Conservation (phyloP, 2,888 invertebrate species). For the Tachina lurida region DNA sequence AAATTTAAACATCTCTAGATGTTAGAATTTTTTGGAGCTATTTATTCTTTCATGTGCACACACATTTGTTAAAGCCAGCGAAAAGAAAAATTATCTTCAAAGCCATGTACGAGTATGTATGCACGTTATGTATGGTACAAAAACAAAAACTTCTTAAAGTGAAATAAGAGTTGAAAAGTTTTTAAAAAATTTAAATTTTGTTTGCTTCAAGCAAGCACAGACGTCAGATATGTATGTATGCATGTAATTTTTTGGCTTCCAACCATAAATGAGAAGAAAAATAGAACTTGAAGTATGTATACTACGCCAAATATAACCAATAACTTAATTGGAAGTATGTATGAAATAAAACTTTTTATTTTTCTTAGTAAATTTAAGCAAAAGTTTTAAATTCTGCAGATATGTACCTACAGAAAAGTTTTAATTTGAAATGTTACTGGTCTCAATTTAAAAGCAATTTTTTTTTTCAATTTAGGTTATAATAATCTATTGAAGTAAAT, state of each 20-base stretch:
- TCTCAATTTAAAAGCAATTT: too few species aligned
- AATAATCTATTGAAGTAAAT: too few species aligned
- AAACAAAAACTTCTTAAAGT: background rate
- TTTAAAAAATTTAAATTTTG: slow-evolving; percentile 22
- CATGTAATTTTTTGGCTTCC: background rate
- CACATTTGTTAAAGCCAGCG: slow-evolving; percentile 15
- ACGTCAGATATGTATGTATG: background rate
- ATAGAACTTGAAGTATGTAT: background rate
- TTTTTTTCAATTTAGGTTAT: too few species aligned
- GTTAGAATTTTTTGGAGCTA: background rate
- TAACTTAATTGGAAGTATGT: background rate
- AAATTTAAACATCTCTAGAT: slow-evolving; percentile 52
- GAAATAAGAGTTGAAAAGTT: slow-evolving; percentile 24
- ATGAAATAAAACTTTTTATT: background rate
- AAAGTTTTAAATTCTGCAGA: background rate
- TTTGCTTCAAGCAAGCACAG: slow-evolving; percentile 24
- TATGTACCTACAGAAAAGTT: background rate
- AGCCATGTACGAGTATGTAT: background rate
- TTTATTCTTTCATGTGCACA: background rate
- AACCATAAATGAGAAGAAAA: background rate
- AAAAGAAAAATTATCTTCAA: background rate
- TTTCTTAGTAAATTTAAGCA: background rate
- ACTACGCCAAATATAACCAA: slow-evolving; percentile 1
- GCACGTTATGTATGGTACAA: too few species aligned
- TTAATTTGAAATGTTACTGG: background rate